Evolutionary conservation across 1,140 invertebrate genomes (phyloP).

Genomic region (Caenorhabditis tropicalis): DNA sequence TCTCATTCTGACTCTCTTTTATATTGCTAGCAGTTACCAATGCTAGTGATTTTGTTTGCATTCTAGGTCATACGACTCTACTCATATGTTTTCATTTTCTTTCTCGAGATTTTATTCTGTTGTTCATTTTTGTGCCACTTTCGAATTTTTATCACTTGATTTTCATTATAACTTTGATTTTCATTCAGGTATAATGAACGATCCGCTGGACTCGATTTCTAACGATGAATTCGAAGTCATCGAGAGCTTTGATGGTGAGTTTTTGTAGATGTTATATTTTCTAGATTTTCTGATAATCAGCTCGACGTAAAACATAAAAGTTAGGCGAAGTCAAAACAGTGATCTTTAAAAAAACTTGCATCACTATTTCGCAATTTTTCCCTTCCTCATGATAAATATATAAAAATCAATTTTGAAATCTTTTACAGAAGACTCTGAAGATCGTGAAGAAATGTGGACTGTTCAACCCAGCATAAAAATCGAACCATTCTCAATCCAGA

Average conservation of each 20-base stretch:
- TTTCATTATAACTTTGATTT: background rate
- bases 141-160: background rate
- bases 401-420: background rate
- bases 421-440: background rate
- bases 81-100: background rate
- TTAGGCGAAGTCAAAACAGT: too few species aligned
- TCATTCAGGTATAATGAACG: background rate
- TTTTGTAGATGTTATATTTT: too few species aligned
- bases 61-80: background rate
- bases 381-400: background rate
- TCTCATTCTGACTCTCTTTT: background rate
- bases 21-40: constrained; percentile 17
- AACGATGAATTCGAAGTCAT: constrained; percentile 11
- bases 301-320: background rate
- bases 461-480: constrained; percentile 8
- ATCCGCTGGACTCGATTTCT: background rate
- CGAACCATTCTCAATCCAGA: constrained; percentile 6
- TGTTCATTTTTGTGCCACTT: background rate
- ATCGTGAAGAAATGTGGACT: background rate
- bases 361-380: background rate
- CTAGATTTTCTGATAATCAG: too few species aligned
- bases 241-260: background rate
- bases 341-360: too few species aligned
- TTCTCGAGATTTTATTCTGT: background rate
- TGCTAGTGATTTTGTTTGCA: constrained; percentile 19